Base-by-base conservation (phyloP, 2,888 invertebrate genomes). In the Lepidocyrtoides sp. region DNA sequence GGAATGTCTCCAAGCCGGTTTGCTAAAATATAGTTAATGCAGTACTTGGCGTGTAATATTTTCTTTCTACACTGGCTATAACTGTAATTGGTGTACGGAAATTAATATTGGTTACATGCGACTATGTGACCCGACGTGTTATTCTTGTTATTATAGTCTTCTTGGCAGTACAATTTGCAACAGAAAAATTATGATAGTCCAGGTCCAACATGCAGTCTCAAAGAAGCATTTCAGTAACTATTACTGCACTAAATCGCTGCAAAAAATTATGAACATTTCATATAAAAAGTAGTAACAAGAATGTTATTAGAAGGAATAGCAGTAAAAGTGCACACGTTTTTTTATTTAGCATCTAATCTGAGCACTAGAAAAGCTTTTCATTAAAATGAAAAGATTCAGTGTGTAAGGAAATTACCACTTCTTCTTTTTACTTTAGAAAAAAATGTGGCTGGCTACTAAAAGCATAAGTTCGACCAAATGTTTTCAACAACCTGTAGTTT, bases 301-400 rank as follows among this genome's bases (percentile, higher is more conserved):
- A 32, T 8, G 44, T 14, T 14, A 77, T 14, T 29, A 23, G 44
- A 14, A 77, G 14, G 26, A 51, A 36, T 8, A 72, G 2, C 23
- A 72, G 5, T 44, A 29, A 0, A 69, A 29, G 54, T 54, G 54
- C 51, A 79, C 8, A 20, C 14, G 10, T 41, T n/a, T n/a, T n/a
- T n/a, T 41, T 44, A 63, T 63, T 60, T 51, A 26, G 26, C 84
- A 69, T 84, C 66, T 84, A 48, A 41, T 29, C n/a, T 23, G 4
- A 26, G 57, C 54, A 48, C 23, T 1, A 17, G 4, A 41, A 2
- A 69, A 36, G 36, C 69, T 69, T 69, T 69, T 17, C 41, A 69
- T 69, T 69, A 17, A 48, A 72, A 48, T 44, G 44, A 41, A 23
- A 12, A 7, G 12, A 10, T 72, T 72, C 41, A 29, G 10, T 10